Conservation (phyloP, 2,888 invertebrate species). For the Bruchidius siliquastri region DNA sequence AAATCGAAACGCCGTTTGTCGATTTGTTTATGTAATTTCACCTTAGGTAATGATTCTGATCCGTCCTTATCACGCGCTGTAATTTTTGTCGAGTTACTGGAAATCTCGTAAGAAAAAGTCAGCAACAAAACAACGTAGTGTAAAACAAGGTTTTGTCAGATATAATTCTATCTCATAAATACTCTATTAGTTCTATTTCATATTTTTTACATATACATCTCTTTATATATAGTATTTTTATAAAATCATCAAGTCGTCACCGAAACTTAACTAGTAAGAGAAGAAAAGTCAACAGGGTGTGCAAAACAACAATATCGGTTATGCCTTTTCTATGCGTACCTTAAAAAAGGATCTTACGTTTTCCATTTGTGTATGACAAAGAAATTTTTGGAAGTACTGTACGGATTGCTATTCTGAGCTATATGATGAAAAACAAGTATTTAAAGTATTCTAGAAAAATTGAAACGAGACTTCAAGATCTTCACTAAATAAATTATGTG, state of each 20-base stretch:
- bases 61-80: constrained; percentile 9
- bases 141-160: constrained; percentile 26
- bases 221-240: constrained; percentile 47
- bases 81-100: not conserved
- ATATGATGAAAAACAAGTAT: too few relatives aligned
- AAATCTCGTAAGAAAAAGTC: not conserved
- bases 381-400: too few relatives aligned
- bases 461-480: too few relatives aligned
- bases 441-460: too few relatives aligned
- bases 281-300: constrained; percentile 11
- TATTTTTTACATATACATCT: constrained; percentile 50
- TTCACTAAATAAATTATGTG: too few relatives aligned
- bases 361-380: too few relatives aligned
- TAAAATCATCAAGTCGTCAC: constrained; percentile 50
- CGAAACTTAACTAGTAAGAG: constrained; percentile 40
- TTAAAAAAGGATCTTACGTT: too few relatives aligned
- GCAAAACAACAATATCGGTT: not conserved
- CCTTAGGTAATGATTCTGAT: constrained; percentile 24
- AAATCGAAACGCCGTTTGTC: not conserved
- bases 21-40: constrained; percentile 33
- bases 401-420: too few relatives aligned
- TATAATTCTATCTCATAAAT: constrained; percentile 47
- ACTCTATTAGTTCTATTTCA: constrained; percentile 44
- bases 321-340: too few relatives aligned
- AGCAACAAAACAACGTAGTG: not conserved